Evolutionary conservation across 2,113 vertebrate genomes (phyloP), one percentile per base, ranked within the genome.

Genomic region (Strix uralensis): DNA sequence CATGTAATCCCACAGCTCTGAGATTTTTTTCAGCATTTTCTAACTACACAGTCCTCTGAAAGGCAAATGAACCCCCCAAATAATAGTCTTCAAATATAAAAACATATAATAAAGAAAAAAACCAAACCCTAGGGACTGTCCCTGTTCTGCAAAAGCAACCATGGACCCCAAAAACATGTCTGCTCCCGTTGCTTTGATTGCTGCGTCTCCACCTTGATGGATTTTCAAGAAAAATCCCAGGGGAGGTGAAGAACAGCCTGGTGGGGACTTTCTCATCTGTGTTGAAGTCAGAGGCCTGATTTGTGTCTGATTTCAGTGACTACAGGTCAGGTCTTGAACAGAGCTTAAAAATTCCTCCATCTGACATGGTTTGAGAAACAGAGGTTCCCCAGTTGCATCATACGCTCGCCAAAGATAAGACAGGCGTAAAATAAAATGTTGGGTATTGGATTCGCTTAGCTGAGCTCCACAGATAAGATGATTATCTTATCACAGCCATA

Each of bases 361-460:
- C 40, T 40, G 42, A 22, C 77, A 40, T 0, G 15, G 30, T 13
- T 14, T 40, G 32, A 62, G 58, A 58, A 85, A 14, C 58, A 42
- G 74, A 58, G 22, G n/a, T 38, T 55, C n/a, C 51, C 46, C 20
- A 7, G 29, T 55, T 20, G 10, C 21, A 11, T 65, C 52, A 62
- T 6, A 21, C 0, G 0, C 40, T 66, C 58, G 71, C 11, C 58
- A 78, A 15, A 46, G 13, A 29, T 34, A 25, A 67, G 75, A 26
- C 2, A 46, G 16, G 26, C 1, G 0, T 21, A 15, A 27, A 42
- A 30, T 20, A 27, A 46, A 20, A 49, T 7, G 38, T 23, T 1
- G 0, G 58, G 47, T 17, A 7, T 40, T 38, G 32, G 32, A 27
- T 44, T 55, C 1, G 3, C 46, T 19, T 47, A 30, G 38, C 26